Conservation (phyloP, 2,888 invertebrate species). For the Erebia epiphron region DNA sequence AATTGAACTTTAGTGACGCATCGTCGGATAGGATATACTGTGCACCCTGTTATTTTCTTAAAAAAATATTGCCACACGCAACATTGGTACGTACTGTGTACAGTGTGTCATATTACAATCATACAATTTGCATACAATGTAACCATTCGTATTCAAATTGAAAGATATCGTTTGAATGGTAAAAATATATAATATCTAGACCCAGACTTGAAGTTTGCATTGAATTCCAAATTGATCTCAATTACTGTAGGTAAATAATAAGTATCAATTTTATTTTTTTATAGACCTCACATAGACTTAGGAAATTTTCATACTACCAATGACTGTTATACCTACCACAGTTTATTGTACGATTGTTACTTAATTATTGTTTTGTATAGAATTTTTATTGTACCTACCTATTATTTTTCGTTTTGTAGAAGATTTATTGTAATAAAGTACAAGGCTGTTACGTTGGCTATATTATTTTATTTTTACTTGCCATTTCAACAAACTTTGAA, state of each 20-base stretch:
- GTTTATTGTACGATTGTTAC: constrained; percentile 25
- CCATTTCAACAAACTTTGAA: too few relatives aligned
- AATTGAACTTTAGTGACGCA: too few relatives aligned
- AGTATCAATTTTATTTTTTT: not conserved
- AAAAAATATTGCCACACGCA: too few relatives aligned
- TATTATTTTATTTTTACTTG: constrained; percentile 14
- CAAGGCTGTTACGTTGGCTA: constrained; percentile 53
- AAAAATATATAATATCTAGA: too few relatives aligned
- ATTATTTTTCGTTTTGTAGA: constrained; percentile 63
- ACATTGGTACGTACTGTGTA: too few relatives aligned
- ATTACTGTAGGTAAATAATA: not conserved
- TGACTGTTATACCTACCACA: constrained; percentile 1
- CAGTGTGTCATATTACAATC: too few relatives aligned
- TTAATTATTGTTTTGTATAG: constrained; percentile 48
- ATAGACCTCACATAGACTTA: not conserved
- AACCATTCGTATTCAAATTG: too few relatives aligned
- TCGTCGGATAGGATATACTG: too few relatives aligned
- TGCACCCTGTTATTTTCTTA: too few relatives aligned
- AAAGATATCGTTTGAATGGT: too few relatives aligned
- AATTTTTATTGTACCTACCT: constrained; percentile 47
- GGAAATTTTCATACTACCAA: not conserved
- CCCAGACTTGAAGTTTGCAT: too few relatives aligned
- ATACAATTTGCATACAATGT: too few relatives aligned
- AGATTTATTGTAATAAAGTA: constrained; percentile 56
- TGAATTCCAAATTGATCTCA: not conserved